These are phyloP conservation scores for Mobula hypostoma DNA, from an alignment of 2,113 vertebrate species.

Conservation along the genomic window DNA sequence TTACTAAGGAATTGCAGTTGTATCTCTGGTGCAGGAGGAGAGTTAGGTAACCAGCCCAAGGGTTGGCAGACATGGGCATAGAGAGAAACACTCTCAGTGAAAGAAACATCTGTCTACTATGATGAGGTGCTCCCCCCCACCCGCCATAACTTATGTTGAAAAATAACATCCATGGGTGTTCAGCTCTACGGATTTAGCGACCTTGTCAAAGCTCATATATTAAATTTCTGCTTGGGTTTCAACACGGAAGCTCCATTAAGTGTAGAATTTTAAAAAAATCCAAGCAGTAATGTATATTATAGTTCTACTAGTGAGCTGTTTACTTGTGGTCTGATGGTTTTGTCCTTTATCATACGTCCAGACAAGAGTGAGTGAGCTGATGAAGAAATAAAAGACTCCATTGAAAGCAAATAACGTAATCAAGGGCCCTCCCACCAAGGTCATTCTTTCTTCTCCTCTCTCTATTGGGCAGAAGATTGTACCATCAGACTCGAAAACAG, in stretches of 20 bases:
- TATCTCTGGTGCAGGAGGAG: neutral
- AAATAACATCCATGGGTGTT: neutral
- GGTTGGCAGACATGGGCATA: neutral
- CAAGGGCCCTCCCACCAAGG: no score
- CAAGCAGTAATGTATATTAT: neutral
- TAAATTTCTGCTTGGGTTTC: neutral
- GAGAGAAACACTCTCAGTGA: neutral
- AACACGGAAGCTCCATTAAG: neutral
- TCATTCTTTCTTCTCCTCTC: no score
- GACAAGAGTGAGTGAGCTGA: neutral
- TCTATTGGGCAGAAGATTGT: no score
- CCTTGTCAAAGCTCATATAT: neutral
- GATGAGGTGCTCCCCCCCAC: no score
- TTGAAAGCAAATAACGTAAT: no score
- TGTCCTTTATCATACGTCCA: neutral
- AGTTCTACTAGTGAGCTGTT: neutral
- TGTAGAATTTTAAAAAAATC: neutral
- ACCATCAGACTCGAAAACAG: no score
- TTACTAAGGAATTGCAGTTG: neutral
- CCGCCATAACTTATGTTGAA: neutral
- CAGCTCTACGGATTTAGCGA: neutral
- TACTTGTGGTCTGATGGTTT: neutral
- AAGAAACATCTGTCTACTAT: neutral
- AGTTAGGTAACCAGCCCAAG: neutral
- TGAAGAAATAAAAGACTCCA: neutral